Evolutionary conservation across 2,888 invertebrate genomes (phyloP).

Genomic region (Frankliniella fusca): DNA sequence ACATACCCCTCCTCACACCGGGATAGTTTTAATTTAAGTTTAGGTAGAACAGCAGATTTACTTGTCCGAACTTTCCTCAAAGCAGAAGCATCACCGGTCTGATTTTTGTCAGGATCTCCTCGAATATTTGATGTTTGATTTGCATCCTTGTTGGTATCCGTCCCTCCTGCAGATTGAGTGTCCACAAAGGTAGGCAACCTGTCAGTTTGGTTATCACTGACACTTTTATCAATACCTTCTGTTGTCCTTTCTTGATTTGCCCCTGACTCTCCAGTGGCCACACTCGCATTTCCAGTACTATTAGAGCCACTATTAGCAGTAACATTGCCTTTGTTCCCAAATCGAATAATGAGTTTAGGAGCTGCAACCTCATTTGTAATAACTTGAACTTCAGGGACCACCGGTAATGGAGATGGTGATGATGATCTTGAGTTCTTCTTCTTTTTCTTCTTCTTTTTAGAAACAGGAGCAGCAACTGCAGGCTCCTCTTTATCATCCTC

Average conservation of each 20-base stretch:
- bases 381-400: slow-evolving; percentile 50
- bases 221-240: not conserved
- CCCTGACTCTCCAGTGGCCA: not conserved
- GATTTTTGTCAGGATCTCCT: slow-evolving; percentile 30
- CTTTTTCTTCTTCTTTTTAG: slow-evolving; percentile 54
- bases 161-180: not conserved
- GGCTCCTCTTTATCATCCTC: slow-evolving; percentile 49
- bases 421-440: slow-evolving; percentile 47
- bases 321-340: slow-evolving; percentile 56
- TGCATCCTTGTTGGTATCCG: slow-evolving; percentile 21
- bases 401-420: slow-evolving; percentile 40
- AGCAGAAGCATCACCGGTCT: slow-evolving; percentile 45
- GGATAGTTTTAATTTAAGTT: slow-evolving; percentile 68
- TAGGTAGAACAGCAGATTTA: slow-evolving; percentile 66
- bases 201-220: not conserved
- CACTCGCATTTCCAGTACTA: slow-evolving; percentile 1
- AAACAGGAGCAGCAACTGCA: slow-evolving; percentile 53
- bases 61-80: slow-evolving; percentile 59
- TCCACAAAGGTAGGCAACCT: not conserved
- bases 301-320: slow-evolving; percentile 36
- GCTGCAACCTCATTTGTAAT: slow-evolving; percentile 55
- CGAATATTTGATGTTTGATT: not conserved
- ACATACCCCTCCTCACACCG: slow-evolving; percentile 72
- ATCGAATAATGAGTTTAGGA: slow-evolving; percentile 72
- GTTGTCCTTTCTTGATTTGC: not conserved